Percentiles rank a stretch among this genome's conserved stretches.
Conservation (phyloP, 1,140 invertebrate species). For the Hypothenemus hampei region DNA sequence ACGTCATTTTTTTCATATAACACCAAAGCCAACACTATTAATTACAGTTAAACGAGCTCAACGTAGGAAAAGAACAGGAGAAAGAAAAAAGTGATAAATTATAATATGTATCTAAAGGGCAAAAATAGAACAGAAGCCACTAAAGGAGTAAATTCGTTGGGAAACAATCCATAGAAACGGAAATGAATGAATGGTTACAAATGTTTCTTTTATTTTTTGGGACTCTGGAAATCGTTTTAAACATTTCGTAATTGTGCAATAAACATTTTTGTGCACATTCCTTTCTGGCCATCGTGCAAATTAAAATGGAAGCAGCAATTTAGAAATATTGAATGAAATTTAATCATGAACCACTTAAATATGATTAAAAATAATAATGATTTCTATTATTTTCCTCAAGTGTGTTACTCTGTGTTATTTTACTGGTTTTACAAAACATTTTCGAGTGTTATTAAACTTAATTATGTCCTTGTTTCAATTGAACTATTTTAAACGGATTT, state of each 20-base stretch:
- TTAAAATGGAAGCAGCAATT: too few relatives aligned
- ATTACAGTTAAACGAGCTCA: not conserved
- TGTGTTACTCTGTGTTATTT: too few relatives aligned
- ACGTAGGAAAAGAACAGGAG: not conserved
- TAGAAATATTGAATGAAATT: too few relatives aligned
- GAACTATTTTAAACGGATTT: too few relatives aligned
- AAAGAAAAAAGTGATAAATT: constrained; percentile 3
- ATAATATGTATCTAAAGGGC: constrained; percentile 4
- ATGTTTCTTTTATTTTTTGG: not conserved
- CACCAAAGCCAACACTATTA: not conserved
- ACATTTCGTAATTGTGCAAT: not conserved
- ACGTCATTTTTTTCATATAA: not conserved
- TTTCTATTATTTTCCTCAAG: too few relatives aligned
- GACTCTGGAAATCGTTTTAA: not conserved
- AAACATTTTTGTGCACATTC: not conserved
- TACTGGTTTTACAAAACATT: too few relatives aligned
- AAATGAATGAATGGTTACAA: not conserved
- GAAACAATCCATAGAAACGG: constrained; percentile 1
- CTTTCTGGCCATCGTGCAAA: too few relatives aligned
- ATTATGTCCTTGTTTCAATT: too few relatives aligned
- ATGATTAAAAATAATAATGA: too few relatives aligned
- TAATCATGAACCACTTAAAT: too few relatives aligned
- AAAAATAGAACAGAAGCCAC: not conserved
- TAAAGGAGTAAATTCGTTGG: constrained; percentile 6
- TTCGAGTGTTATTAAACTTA: too few relatives aligned